phyloP scores from a whole-genome alignment of 1,140 invertebrate species.

The Rhysida immarginata region DNA sequence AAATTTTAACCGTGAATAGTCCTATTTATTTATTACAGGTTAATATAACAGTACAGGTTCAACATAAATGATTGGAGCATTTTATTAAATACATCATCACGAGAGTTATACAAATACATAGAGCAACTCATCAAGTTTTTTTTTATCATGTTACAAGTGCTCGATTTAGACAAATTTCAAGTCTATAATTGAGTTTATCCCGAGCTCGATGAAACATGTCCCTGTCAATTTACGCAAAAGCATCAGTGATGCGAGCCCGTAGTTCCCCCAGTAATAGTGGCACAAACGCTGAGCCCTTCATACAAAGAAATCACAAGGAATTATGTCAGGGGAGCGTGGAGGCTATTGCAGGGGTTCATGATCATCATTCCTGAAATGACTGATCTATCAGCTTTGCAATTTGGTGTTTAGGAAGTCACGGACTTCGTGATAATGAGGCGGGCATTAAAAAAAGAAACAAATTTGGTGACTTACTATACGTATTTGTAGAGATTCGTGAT shows the following conservation, averaged over 20 bases:
- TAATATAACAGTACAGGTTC: no score
- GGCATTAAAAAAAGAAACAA: no score
- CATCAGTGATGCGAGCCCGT: not conserved
- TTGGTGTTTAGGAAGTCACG: not conserved
- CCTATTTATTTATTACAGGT: no score
- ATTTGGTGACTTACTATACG: no score
- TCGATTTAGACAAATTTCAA: not conserved
- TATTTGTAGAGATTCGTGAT: no score
- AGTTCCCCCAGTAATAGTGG: no score
- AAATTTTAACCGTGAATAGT: no score
- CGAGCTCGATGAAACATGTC: not conserved
- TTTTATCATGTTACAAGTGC: not conserved
- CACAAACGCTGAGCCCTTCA: no score
- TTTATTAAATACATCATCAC: not conserved
- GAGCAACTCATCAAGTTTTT: not conserved
- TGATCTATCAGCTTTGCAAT: not conserved
- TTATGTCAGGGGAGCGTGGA: not conserved
- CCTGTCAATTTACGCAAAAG: not conserved
- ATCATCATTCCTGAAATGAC: not conserved
- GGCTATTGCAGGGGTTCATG: not conserved
- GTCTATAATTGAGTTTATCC: not conserved
- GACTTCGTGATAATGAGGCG: no score
- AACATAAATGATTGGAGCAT: no score
- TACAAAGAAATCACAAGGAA: no score
- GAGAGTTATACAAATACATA: not conserved